phyloP scores from a whole-genome alignment of 2,113 vertebrate species.

The Mugil cephalus region DNA sequence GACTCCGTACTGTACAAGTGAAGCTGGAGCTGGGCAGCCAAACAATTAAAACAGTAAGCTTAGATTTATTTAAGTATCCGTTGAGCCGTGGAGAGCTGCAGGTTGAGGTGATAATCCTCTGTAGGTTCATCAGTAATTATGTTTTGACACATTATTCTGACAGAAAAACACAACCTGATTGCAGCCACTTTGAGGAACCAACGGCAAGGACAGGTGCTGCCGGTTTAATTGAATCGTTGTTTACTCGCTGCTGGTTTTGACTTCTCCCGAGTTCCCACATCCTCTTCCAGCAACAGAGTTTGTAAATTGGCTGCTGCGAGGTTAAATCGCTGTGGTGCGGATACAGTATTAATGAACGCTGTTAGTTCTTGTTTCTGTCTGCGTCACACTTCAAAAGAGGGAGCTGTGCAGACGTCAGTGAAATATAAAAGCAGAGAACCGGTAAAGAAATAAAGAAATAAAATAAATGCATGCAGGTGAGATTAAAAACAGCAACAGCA shows the following conservation, averaged over 20 bases:
- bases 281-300: constrained; percentile 18
- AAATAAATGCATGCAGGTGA: constrained; percentile 14
- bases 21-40: no score
- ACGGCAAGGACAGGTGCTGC: no score
- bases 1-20: no score
- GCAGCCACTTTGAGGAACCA: no score
- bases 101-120: neutral
- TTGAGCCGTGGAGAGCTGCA: no score
- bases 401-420: constrained; percentile 28
- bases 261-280: constrained; percentile 1
- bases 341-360: constrained; percentile 47
- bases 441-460: neutral
- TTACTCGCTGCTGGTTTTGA: constrained; percentile 10
- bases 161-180: no score
- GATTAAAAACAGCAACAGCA: neutral
- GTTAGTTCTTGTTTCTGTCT: constrained; percentile 34
- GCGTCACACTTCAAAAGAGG: constrained; percentile 41
- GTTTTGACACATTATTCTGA: neutral
- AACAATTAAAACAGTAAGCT: no score
- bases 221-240: neutral
- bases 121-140: neutral
- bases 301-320: constrained; percentile 37
- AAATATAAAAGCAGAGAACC: constrained; percentile 33
- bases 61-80: no score
- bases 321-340: constrained; percentile 29